These are phyloP conservation scores for Chinchilla lanigera DNA, from an alignment of 2,113 vertebrate species.

Conservation along the genomic window DNA sequence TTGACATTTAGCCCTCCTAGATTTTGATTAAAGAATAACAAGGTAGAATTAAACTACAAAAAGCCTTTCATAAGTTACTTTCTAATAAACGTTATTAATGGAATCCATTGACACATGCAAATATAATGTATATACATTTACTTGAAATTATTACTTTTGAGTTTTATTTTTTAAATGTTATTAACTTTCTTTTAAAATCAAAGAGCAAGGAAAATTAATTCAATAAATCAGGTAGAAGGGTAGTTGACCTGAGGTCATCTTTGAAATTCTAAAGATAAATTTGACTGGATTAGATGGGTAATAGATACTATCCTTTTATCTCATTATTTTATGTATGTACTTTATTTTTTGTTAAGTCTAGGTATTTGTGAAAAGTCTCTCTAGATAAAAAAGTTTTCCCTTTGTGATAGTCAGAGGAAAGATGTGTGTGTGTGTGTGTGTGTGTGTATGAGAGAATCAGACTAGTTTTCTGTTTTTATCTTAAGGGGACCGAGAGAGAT, in stretches of 20 bases:
- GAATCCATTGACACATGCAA: not conserved
- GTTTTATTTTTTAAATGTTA: slow-evolving; percentile 25
- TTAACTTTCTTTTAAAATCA: slow-evolving; percentile 42
- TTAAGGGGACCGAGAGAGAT: not conserved
- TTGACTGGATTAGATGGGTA: not conserved
- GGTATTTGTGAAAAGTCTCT: not conserved
- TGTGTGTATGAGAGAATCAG: not conserved
- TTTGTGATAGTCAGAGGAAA: not conserved
- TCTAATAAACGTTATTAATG: not conserved
- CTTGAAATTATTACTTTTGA: not conserved
- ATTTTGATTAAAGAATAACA: not conserved
- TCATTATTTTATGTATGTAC: not conserved
- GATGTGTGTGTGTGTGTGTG: not conserved
- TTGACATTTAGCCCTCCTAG: not conserved
- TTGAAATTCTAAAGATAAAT: not conserved
- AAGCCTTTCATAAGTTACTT: not conserved
- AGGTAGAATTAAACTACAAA: not conserved
- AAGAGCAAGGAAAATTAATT: slow-evolving; percentile 14
- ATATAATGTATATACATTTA: not conserved
- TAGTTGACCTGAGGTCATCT: not conserved
- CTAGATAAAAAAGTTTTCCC: not conserved
- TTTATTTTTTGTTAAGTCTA: not conserved
- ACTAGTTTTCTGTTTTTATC: not conserved
- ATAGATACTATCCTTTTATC: not conserved
- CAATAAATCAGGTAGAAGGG: not conserved